Evolutionary conservation across 2,797 vertebrate species (phyloP).

Genomic region (Chiroxiphia lanceolata): DNA sequence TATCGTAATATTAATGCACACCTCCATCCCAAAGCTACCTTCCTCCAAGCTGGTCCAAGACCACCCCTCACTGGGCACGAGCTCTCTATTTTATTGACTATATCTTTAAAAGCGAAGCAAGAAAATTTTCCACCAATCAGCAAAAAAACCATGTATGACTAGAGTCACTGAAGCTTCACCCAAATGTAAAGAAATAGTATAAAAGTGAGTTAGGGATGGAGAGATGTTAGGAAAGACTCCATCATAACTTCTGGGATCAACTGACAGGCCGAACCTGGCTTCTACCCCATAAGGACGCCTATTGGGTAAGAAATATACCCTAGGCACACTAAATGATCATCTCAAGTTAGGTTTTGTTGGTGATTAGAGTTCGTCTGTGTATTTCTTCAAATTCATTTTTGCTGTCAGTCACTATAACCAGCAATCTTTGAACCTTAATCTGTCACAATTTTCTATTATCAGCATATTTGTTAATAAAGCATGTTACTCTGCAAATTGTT

Average conservation of each 20-base stretch:
- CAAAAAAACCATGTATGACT: neutral
- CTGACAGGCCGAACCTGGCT: neutral
- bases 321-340: neutral
- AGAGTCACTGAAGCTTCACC: neutral
- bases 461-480: neutral
- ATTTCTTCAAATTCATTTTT: fast-evolving
- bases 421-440: neutral
- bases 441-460: neutral
- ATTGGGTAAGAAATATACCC: neutral
- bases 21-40: neutral
- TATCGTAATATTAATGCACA: neutral
- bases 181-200: neutral
- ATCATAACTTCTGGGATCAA: neutral
- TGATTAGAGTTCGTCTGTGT: neutral
- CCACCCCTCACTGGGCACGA: fast-evolving
- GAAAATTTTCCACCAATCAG: neutral
- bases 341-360: neutral
- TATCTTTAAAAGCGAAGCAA: neutral
- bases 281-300: fast-evolving
- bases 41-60: neutral
- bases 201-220: neutral
- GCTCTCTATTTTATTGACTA: neutral
- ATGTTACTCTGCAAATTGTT: neutral
- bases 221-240: neutral
- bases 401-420: neutral